phyloP scores from a whole-genome alignment of 2,797 vertebrate genomes.

The Apodemus agrarius region DNA sequence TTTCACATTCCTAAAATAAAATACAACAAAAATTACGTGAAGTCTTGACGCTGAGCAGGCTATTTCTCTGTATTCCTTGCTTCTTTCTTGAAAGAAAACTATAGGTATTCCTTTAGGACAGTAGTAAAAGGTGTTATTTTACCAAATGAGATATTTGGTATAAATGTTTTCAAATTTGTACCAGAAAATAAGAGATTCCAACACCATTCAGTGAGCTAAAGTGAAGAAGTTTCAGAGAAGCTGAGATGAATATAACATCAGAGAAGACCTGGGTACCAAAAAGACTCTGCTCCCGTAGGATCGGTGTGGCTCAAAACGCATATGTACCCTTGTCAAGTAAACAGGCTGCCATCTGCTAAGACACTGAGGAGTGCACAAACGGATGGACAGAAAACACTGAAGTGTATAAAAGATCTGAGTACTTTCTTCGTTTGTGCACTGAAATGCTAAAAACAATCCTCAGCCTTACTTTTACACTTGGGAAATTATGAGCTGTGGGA shows the following conservation, averaged over 20 bases:
- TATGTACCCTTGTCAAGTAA: not conserved
- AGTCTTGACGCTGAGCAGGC: not conserved
- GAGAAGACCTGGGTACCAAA: not conserved
- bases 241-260: not conserved
- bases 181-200: slow-evolving; percentile 7
- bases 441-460: slow-evolving; percentile 16
- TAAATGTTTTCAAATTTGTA: not conserved
- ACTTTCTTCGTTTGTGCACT: not conserved
- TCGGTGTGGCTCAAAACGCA: not conserved
- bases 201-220: not conserved
- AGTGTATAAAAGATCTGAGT: not conserved
- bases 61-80: not conserved
- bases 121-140: not conserved
- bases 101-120: slow-evolving; percentile 5
- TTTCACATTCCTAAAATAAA: slow-evolving; percentile 34
- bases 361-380: not conserved
- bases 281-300: not conserved
- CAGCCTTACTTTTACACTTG: not conserved
- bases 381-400: not conserved
- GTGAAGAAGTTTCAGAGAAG: not conserved
- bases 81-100: not conserved
- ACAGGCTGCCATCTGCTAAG: not conserved
- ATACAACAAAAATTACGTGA: not conserved
- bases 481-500: slow-evolving; percentile 1
- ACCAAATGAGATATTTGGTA: not conserved